Evolutionary conservation across 2,797 vertebrate species (phyloP), one percentile per base, ranked within the genome.

Genomic region (Enteromius treurensis): DNA sequence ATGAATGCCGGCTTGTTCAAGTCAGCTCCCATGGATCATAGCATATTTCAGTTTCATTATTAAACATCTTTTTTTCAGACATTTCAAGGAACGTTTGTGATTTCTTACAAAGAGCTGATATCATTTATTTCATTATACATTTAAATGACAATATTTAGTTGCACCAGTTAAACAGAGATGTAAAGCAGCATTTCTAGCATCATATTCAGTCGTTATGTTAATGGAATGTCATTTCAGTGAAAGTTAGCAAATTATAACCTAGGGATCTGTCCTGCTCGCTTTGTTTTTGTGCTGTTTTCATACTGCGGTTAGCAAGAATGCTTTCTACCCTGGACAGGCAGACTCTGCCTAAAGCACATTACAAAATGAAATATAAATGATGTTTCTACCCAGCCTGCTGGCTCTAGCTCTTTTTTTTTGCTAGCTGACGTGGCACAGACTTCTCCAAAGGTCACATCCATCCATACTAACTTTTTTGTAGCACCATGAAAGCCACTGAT

Each of bases 311-410:
- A 79, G 47, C 40, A 67, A 60, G 64, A 79, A 64, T 11, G 26
- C 51, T 34, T 62, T 37, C 65, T 23, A 21, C 37, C 67, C 34
- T 71, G 45, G 75, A 82, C 74, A 71, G 26, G 49, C 49, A 65
- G 47, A 64, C 45, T 86, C 62, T 76, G 83, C 84, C 88, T 71
- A 65, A 58, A 84, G 84, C 69, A 42, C 80, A 83, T 87, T 81
- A 86, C 37, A 53, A 77, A 82, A 87, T 86, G 64, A 87, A 89
- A 89, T 86, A 89, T 87, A 79, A 77, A 86, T 86, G 80, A 83
- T 73, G 60, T 64, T 84, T 70, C 51, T n/a, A 79, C 77, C 67
- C 34, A 82, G 69, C 76, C 76, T 80, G 76, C 80, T 80, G 29
- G 83, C 62, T 64, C 40, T 21, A 32, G 19, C 51, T 51, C n/a